phyloP scores from a whole-genome alignment of 2,113 vertebrate species.

The Scatophagus argus region DNA sequence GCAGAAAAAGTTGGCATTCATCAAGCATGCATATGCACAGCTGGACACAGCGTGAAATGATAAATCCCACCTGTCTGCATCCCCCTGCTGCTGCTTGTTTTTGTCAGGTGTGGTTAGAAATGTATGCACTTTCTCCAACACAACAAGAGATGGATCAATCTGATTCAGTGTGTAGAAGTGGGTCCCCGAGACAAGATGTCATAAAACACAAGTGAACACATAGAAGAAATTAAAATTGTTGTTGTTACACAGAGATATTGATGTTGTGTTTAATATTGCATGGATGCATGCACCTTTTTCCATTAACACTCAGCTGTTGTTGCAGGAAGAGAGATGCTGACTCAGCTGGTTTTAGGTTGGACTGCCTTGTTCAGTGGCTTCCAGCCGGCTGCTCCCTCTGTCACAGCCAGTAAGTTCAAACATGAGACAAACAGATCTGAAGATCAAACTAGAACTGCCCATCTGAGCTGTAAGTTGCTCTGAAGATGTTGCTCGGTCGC shows the following conservation, averaged over 20 bases:
- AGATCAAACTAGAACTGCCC: no score
- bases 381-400: neutral
- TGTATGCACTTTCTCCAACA: no score
- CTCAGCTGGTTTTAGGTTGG: constrained; percentile 62
- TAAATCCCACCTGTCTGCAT: neutral
- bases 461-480: neutral
- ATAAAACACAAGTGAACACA: no score
- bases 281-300: neutral
- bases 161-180: no score
- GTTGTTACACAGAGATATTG: neutral
- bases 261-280: neutral
- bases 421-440: neutral
- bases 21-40: no score
- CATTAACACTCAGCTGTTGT: neutral
- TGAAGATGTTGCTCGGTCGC: neutral
- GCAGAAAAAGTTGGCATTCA: neutral
- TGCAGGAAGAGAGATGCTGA: constrained; percentile 61
- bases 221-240: no score
- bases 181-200: no score
- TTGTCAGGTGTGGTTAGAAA: no score
- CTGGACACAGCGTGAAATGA: neutral
- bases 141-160: no score
- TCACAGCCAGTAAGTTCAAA: constrained; percentile 47
- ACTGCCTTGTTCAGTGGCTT: constrained; percentile 55
- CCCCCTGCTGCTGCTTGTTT: neutral